Evolutionary conservation across 1,140 invertebrate species (phyloP).

Genomic region (Ladona fulva): DNA sequence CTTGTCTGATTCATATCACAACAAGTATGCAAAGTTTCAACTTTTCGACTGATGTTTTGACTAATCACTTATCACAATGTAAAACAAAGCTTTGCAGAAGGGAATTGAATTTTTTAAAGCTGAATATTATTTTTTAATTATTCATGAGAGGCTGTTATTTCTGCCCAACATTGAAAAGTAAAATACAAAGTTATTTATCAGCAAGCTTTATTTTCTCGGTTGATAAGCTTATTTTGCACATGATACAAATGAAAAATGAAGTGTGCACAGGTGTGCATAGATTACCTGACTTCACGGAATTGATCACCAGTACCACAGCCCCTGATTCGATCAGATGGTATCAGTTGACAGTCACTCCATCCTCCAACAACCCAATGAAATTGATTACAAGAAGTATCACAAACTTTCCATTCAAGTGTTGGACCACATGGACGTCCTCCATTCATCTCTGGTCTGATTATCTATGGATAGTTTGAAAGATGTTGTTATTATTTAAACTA

Average conservation of each 20-base stretch:
- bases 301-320: conserved; percentile 39
- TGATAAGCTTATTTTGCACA: background rate
- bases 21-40: no score
- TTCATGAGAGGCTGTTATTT: background rate
- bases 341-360: conserved; percentile 43
- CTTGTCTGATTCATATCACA: no score
- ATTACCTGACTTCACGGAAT: conserved; percentile 36
- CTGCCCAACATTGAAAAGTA: background rate
- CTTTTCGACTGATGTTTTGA: no score
- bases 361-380: conserved; percentile 36
- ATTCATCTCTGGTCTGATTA: conserved; percentile 25
- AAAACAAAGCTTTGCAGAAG: no score
- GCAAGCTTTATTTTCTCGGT: background rate
- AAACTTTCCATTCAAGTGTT: conserved; percentile 35
- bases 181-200: background rate
- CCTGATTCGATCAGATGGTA: conserved; percentile 35
- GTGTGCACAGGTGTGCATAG: background rate
- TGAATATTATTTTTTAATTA: no score
- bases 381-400: conserved; percentile 35
- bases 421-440: conserved; percentile 36
- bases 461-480: no score
- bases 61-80: no score
- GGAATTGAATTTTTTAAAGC: no score
- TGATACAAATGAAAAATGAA: background rate
- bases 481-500: no score